phyloP scores from a whole-genome alignment of 2,797 vertebrate genomes.

The Gouania willdenowi region DNA sequence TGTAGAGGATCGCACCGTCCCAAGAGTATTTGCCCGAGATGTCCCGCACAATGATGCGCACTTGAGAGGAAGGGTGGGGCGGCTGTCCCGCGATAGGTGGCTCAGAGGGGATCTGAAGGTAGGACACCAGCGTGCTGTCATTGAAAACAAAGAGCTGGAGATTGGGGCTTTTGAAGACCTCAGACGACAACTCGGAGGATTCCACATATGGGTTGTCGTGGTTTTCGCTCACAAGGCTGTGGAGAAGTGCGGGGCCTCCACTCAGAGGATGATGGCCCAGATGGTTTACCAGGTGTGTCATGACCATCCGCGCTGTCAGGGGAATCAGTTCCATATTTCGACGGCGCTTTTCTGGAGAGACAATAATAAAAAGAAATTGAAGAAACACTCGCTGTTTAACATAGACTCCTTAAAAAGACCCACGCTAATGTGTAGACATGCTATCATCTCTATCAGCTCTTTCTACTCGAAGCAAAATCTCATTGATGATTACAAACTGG shows the following conservation, averaged over 20 bases:
- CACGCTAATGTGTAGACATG: conserved; percentile 50
- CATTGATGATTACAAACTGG: conserved; percentile 63
- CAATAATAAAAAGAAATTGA: no score
- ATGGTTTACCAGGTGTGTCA: conserved; percentile 96
- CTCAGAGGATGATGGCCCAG: conserved; percentile 90
- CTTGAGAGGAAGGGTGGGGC: conserved; percentile 72
- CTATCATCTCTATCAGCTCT: conserved; percentile 49
- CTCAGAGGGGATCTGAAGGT: conserved; percentile 87
- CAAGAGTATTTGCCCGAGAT: conserved; percentile 98
- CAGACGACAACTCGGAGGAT: conserved; percentile 87
- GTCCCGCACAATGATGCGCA: conserved; percentile 92
- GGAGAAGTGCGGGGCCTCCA: conserved; percentile 89
- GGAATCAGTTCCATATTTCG: conserved; percentile 93
- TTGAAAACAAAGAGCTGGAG: conserved; percentile 97
- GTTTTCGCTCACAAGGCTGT: conserved; percentile 94
- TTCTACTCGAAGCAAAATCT: conserved; percentile 62
- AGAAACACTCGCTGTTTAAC: no score
- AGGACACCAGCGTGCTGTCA: conserved; percentile 93
- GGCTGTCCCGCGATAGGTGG: conserved; percentile 45
- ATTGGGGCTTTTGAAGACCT: conserved; percentile 95
- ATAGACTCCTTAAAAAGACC: conserved; percentile 27
- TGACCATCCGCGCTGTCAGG: conserved; percentile 91
- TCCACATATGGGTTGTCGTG: conserved; percentile 91
- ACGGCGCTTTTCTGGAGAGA: conserved; percentile 81
- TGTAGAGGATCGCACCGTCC: conserved; percentile 89